Conservation (phyloP, 1,140 invertebrate species). For the Babylonia areolata region DNA sequence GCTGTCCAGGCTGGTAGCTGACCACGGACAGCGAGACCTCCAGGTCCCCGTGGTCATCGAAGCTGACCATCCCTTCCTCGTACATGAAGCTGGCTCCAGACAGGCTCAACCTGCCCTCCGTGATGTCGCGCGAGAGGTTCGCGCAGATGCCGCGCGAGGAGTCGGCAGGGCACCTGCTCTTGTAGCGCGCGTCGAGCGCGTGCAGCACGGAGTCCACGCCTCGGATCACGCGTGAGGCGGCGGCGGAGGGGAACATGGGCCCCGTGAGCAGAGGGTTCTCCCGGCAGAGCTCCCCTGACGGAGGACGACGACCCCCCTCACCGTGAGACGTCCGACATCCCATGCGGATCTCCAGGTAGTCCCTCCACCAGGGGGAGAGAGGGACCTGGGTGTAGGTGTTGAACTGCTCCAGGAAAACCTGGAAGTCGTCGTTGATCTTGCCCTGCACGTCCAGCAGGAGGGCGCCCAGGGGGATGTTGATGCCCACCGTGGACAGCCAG, state of each 20-base stretch:
- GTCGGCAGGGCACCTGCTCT: conserved; percentile 51
- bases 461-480: conserved; percentile 56
- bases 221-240: conserved; percentile 48
- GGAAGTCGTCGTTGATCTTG: conserved; percentile 55
- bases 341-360: conserved; percentile 29
- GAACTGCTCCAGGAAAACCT: conserved; percentile 41
- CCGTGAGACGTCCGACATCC: conserved; percentile 9
- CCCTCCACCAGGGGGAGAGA: conserved; percentile 28
- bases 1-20: conserved; percentile 47
- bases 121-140: conserved; percentile 42
- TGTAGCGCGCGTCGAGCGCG: conserved; percentile 46
- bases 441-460: conserved; percentile 50
- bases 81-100: conserved; percentile 33
- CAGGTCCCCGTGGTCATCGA: conserved; percentile 10
- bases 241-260: conserved; percentile 6
- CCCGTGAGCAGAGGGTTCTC: conserved; percentile 28
- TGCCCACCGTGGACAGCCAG: conserved; percentile 49
- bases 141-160: conserved; percentile 51
- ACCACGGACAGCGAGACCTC: conserved; percentile 42
- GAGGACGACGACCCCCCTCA: background rate
- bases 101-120: background rate
- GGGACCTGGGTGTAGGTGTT: background rate
- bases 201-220: conserved; percentile 56
- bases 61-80: conserved; percentile 37
- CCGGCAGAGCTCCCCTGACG: background rate